Base-by-base conservation (phyloP, 1,140 invertebrate species). In the Drosophila triauraria region DNA sequence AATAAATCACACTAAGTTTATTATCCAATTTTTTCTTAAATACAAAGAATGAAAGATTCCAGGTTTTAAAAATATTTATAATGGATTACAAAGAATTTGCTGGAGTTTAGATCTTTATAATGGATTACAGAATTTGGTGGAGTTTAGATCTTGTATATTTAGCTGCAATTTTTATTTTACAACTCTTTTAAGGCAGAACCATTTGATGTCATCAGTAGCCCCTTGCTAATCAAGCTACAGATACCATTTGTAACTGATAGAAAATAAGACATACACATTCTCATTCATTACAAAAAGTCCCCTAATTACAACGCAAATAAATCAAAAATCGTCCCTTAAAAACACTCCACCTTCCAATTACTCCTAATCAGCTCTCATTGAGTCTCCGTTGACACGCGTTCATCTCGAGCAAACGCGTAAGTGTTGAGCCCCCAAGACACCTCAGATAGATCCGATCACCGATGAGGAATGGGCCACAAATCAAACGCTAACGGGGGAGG, bases 401-500 rank as follows among this genome's bases (percentile, higher is more conserved):
- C 46, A 59, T 35, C 12, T 69, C 27, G 12, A 43, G 27, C 47
- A 35, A 15, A 38, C 32, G 67, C 67, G 67, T 70, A 70, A 70
- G 67, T 70, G 67, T 70, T 70, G 70, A 75, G 70, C 69, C 25
- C 25, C 10, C 23, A 25, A 67, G 25, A 76, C 46, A 71, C 35
- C 50, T 62, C 61, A 25, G 48, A 61, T 56, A 56, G 20, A 62
- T 54, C 35, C 32, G 27, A 61, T 59, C 27, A 5, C 20, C 20
- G 50, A 71, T 70, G 67, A 42, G 43, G 69, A 57, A 77, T 47
- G 44, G 71, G 38, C 74, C 65, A 88, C 65, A 83, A 50, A 75
- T 60, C 51, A 72, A 74, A 43, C 54, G 68, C 17, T 60, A 50
- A 60, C 59, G 44, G 53, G 65, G 57, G 51, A 46, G 72, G 48